Conservation (phyloP, 1,140 invertebrate genomes). For the Ceratina australensis region DNA sequence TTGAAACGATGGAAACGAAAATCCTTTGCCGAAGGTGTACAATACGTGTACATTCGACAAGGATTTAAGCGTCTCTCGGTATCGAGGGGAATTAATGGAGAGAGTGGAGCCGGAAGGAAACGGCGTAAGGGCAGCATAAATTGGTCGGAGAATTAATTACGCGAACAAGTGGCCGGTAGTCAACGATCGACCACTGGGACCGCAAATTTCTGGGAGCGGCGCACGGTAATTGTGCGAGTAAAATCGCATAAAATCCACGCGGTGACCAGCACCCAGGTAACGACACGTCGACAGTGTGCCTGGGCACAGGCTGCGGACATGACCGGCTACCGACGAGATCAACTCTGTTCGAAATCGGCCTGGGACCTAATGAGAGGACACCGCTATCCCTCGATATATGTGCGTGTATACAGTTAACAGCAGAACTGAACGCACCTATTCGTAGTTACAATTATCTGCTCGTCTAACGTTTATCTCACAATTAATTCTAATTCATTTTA, state of each 20-base stretch:
- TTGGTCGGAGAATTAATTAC: slow-evolving; percentile 39
- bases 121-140: neutral
- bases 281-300: slow-evolving; percentile 32
- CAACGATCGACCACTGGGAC: slow-evolving; percentile 15
- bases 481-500: no score
- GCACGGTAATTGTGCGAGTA: slow-evolving; percentile 66
- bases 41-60: no score
- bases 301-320: slow-evolving; percentile 35
- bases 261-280: slow-evolving; percentile 54
- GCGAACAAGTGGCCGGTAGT: slow-evolving; percentile 7
- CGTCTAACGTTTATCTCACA: no score
- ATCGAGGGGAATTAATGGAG: neutral
- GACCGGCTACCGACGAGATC: slow-evolving; percentile 30
- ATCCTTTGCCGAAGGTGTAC: no score
- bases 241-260: slow-evolving; percentile 63
- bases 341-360: slow-evolving; percentile 36
- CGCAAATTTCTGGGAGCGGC: slow-evolving; percentile 29
- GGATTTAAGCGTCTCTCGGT: neutral
- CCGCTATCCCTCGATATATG: neutral
- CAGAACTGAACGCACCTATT: no score
- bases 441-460: no score
- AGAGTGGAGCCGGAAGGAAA: neutral
- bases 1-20: neutral
- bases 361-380: neutral
- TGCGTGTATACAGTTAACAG: neutral